Conservation (phyloP, 2,113 vertebrate species). For the Ramphastos sulfuratus region DNA sequence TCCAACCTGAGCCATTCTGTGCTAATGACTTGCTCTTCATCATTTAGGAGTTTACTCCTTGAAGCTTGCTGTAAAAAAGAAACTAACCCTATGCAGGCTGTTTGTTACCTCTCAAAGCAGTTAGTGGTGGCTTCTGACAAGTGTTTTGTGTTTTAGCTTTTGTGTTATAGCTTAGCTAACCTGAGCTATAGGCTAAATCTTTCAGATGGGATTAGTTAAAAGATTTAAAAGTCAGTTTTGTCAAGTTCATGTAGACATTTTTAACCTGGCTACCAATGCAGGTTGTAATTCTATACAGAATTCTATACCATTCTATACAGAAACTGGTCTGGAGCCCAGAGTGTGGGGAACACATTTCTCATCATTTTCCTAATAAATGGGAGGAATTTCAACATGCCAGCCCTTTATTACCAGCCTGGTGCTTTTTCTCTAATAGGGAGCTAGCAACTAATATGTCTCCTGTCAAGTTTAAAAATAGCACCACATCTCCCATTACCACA, state of each 20-base stretch:
- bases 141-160: neutral
- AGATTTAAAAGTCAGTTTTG: neutral
- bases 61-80: neutral
- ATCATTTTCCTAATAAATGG: constrained; percentile 44
- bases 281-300: neutral
- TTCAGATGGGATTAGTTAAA: neutral
- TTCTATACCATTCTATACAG: neutral
- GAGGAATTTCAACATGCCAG: constrained; percentile 61
- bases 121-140: neutral
- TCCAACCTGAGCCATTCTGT: too few relatives aligned
- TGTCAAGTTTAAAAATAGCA: constrained; percentile 78
- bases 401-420: constrained; percentile 69
- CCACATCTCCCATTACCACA: constrained; percentile 68
- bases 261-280: neutral
- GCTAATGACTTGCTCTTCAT: neutral
- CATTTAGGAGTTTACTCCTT: neutral
- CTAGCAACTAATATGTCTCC: constrained; percentile 71
- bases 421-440: constrained; percentile 73
- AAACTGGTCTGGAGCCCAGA: neutral
- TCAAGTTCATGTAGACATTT: neutral
- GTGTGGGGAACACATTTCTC: constrained; percentile 18
- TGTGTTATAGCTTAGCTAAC: neutral
- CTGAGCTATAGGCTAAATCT: neutral
- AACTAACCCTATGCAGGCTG: neutral
- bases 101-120: neutral